Percentiles rank a stretch among this genome's conserved stretches.
Conservation (phyloP, 1,140 invertebrate species). For the Zaprionus inermis region DNA sequence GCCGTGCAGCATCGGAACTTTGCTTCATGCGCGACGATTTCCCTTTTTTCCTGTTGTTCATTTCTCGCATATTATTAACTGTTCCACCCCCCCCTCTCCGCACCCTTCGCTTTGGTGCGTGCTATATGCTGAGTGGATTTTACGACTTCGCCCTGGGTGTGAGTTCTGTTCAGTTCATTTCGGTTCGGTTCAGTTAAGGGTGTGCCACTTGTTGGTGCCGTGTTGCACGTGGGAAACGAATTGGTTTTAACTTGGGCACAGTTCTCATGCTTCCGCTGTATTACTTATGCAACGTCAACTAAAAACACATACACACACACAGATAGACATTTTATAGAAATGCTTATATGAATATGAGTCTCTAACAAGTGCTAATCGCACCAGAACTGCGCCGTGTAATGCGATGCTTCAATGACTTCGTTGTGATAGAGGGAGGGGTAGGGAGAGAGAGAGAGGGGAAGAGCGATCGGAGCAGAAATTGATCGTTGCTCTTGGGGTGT, state of each 20-base stretch:
- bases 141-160: constrained; percentile 28
- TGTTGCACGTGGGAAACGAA: constrained; percentile 67
- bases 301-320: neutral
- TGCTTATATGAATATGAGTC: constrained; percentile 12
- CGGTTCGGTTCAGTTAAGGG: constrained; percentile 38
- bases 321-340: neutral
- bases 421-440: constrained; percentile 45
- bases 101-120: constrained; percentile 56
- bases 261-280: constrained; percentile 52
- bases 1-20: constrained; percentile 53
- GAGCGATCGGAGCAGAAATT: neutral
- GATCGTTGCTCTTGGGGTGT: constrained; percentile 1
- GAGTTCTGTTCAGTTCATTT: neutral
- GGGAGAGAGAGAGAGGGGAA: constrained; percentile 32
- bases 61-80: constrained; percentile 71
- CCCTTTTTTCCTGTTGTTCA: constrained; percentile 48
- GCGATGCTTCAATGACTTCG: constrained; percentile 71
- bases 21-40: constrained; percentile 63
- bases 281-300: constrained; percentile 19
- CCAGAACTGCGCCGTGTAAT: constrained; percentile 52
- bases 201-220: constrained; percentile 73
- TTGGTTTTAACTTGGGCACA: constrained; percentile 36
- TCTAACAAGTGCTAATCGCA: constrained; percentile 52
- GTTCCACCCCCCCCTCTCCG: neutral
- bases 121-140: constrained; percentile 57